phyloP scores from a whole-genome alignment of 1,140 invertebrate genomes.

The Chlorops oryzae region DNA sequence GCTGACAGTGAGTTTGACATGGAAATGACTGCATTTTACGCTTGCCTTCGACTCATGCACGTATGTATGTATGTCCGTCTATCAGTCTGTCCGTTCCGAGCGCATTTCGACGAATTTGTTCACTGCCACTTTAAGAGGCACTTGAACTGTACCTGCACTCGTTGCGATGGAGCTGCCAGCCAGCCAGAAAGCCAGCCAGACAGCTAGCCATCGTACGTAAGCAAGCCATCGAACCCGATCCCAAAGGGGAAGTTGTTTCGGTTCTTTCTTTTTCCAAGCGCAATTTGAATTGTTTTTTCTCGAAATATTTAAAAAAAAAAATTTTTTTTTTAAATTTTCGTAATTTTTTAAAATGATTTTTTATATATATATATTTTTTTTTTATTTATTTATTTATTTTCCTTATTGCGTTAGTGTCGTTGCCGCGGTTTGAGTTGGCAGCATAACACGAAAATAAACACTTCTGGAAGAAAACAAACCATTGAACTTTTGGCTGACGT shows the following conservation, averaged over 20 bases:
- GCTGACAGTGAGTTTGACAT: slow-evolving; percentile 21
- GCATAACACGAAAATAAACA: slow-evolving; percentile 18
- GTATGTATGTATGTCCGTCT: not conserved
- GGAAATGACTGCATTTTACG: slow-evolving; percentile 17
- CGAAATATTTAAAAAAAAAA: slow-evolving; percentile 14
- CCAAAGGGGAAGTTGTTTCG: not conserved
- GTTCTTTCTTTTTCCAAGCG: not conserved
- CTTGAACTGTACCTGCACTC: slow-evolving; percentile 5
- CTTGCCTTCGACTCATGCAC: not conserved
- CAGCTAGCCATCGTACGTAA: no score
- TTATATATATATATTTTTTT: not conserved
- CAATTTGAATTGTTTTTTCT: slow-evolving; percentile 13
- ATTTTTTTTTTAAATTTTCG: slow-evolving; percentile 7
- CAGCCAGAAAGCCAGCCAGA: no score
- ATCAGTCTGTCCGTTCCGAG: slow-evolving; percentile 2
- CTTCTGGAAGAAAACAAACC: slow-evolving; percentile 20
- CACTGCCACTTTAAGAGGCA: not conserved
- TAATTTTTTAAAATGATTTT: slow-evolving; percentile 6
- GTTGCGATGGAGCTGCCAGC: no score
- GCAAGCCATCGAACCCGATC: no score
- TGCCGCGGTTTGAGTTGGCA: slow-evolving; percentile 13
- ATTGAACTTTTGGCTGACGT: slow-evolving; percentile 18
- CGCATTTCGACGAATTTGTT: no score
- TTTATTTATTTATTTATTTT: not conserved
- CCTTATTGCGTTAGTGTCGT: slow-evolving; percentile 2